Percentiles rank a stretch among this genome's conserved stretches.
phyloP scores from a whole-genome alignment of 2,797 vertebrate genomes.

The Varecia variegata region DNA sequence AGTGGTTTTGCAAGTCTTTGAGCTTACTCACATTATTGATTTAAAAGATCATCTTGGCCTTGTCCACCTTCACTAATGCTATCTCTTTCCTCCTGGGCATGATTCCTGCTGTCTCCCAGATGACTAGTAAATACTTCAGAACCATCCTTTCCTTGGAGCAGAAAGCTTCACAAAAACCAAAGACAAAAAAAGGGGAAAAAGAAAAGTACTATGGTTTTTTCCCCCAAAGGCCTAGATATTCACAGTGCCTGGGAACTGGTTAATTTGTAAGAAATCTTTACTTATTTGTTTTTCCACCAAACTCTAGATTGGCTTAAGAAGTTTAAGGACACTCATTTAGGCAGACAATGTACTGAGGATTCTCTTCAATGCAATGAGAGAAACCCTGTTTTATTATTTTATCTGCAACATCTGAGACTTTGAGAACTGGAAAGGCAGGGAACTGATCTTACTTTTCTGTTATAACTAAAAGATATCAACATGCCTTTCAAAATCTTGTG shows the following conservation, averaged over 20 bases:
- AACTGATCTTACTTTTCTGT: not conserved
- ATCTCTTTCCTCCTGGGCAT: not conserved
- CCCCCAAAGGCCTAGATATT: not conserved
- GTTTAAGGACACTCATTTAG: not conserved
- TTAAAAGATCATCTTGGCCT: not conserved
- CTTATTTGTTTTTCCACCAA: slow-evolving; percentile 2
- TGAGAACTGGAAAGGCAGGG: not conserved
- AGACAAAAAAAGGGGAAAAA: not conserved
- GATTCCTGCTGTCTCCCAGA: not conserved
- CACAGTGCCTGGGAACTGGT: not conserved
- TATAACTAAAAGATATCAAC: not conserved
- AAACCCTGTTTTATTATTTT: not conserved
- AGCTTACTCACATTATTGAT: not conserved
- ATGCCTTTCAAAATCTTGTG: not conserved
- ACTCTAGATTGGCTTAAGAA: not conserved
- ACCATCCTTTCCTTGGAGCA: not conserved
- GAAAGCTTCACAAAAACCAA: slow-evolving; percentile 23
- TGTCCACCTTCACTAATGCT: not conserved
- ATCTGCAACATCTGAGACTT: not conserved
- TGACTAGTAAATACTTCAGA: not conserved
- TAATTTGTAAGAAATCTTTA: not conserved
- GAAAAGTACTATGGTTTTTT: not conserved
- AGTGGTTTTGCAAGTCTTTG: not conserved
- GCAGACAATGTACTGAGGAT: not conserved
- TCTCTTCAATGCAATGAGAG: not conserved